phyloP scores from a whole-genome alignment of 2,888 invertebrate genomes.

The Liposcelis brunnea region DNA sequence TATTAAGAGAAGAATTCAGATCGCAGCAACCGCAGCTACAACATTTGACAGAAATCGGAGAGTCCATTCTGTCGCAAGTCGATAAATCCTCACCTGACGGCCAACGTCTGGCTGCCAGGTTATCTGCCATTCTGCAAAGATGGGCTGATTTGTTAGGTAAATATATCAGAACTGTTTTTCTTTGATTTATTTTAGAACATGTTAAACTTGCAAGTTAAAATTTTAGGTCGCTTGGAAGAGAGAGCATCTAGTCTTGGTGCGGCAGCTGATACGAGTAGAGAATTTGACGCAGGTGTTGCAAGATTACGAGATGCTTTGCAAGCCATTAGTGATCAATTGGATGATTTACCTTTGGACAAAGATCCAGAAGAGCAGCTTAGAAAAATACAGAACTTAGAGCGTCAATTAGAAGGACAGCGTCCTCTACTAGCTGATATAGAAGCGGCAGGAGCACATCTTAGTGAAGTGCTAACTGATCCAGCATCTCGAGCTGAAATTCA shows the following conservation, averaged over 20 bases:
- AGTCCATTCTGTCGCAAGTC: slow-evolving; percentile 46
- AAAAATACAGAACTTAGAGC: slow-evolving; percentile 63
- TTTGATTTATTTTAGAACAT: slow-evolving; percentile 9
- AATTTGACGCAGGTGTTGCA: slow-evolving; percentile 77
- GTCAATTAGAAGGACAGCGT: slow-evolving; percentile 75
- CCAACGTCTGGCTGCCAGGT: slow-evolving; percentile 48
- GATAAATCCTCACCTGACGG: slow-evolving; percentile 38
- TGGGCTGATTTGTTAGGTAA: slow-evolving; percentile 76
- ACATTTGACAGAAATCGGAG: slow-evolving; percentile 66
- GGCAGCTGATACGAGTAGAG: slow-evolving; percentile 80
- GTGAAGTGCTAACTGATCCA: slow-evolving; percentile 75
- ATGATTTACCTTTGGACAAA: slow-evolving; percentile 59
- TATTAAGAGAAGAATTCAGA: slow-evolving; percentile 85
- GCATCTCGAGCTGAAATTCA: slow-evolving; percentile 82
- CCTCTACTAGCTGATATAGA: slow-evolving; percentile 76
- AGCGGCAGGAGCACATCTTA: slow-evolving; percentile 74
- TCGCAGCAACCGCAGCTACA: slow-evolving; percentile 80
- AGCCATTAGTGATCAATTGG: slow-evolving; percentile 71
- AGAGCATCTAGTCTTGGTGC: slow-evolving; percentile 79
- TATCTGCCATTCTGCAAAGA: slow-evolving; percentile 48
- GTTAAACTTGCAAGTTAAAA: slow-evolving; percentile 34
- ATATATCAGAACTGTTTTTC: slow-evolving; percentile 33
- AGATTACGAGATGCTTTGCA: slow-evolving; percentile 74
- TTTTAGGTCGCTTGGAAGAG: slow-evolving; percentile 64
- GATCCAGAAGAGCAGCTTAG: slow-evolving; percentile 75